phyloP scores from a whole-genome alignment of 2,797 vertebrate species.

The Dryobates pubescens region DNA sequence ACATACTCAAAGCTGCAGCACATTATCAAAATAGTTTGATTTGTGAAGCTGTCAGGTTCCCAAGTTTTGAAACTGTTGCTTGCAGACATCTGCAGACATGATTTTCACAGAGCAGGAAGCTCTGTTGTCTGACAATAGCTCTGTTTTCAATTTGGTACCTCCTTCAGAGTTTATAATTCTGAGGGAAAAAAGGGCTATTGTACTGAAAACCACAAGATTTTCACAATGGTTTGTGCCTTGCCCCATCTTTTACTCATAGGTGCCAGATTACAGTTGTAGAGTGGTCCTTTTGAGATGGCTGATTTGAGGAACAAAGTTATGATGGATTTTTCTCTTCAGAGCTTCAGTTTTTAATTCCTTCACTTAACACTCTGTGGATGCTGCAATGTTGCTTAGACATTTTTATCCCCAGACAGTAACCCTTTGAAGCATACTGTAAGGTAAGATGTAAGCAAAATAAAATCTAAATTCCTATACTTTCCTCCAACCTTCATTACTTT shows the following conservation, averaged over 20 bases:
- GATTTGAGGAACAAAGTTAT: not conserved
- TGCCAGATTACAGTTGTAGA: conserved; percentile 2
- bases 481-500: not conserved
- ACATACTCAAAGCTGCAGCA: not conserved
- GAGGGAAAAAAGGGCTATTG: not conserved
- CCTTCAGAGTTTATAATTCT: conserved; percentile 10
- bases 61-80: not conserved
- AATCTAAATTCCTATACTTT: not conserved
- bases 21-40: not conserved
- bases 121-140: conserved; percentile 17
- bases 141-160: conserved; percentile 59
- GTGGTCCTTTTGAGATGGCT: not conserved
- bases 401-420: not conserved
- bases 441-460: not conserved
- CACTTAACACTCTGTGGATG: not conserved
- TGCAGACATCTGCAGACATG: not conserved
- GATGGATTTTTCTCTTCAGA: not conserved
- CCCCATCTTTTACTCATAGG: not conserved
- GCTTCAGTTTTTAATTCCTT: not conserved
- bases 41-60: not conserved
- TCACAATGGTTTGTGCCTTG: conserved; percentile 15
- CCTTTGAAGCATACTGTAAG: not conserved
- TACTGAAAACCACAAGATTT: conserved; percentile 9
- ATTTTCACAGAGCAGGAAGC: conserved; percentile 9
- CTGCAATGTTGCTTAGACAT: not conserved